Base-by-base conservation (phyloP, 1,140 invertebrate genomes). In the Oryctes rhinoceros region DNA sequence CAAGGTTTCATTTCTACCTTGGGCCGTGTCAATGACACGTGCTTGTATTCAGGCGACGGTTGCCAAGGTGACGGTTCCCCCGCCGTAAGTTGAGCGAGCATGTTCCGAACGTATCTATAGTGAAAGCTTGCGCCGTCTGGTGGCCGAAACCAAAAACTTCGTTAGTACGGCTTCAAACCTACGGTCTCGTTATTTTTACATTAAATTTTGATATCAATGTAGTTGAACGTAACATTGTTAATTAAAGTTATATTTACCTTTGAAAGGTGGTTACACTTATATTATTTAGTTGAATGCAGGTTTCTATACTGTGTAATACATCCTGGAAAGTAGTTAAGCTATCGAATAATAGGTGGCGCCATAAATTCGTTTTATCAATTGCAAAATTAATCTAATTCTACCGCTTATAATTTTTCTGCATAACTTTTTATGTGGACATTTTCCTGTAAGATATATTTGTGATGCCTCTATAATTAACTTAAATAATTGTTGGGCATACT, bases 1-100 rank as follows among this genome's bases (percentile, higher is more conserved):
- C 86, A 87, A 87, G 86, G 86, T 86, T 84, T 81, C 79, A 79
- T 71, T 81, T 84, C 86, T 86, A 87, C 87, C 87, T 87, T 87
- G 87, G 84, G 65, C 83, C 82, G 85, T 83, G 87, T 87, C 87
- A 87, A 87, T 87, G 87, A 87, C 87, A 87, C 82, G 83, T 85
- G 85, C 83, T 82, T 84, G 83, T 80, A 71, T 71, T 71, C 65
- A 71, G 18, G 75, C 80, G 84, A 37, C 81, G 83, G 85, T 85
- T 84, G 82, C 81, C 85, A 85, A 84, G 85, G 85, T 83, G 82
- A 86, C 81, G 79, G 80, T 81, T 59, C 75, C 82, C 83, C 79
- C 67, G 37, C 74, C 59, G 48, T 10, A n/a, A 24, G 11, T 24
- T 4, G n/a, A 5, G 13, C 37, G 30, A 24, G 65, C 78, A 20